These are phyloP conservation scores for Myrmecobius fasciatus DNA, from an alignment of 2,113 vertebrate species.

Conservation along the genomic window DNA sequence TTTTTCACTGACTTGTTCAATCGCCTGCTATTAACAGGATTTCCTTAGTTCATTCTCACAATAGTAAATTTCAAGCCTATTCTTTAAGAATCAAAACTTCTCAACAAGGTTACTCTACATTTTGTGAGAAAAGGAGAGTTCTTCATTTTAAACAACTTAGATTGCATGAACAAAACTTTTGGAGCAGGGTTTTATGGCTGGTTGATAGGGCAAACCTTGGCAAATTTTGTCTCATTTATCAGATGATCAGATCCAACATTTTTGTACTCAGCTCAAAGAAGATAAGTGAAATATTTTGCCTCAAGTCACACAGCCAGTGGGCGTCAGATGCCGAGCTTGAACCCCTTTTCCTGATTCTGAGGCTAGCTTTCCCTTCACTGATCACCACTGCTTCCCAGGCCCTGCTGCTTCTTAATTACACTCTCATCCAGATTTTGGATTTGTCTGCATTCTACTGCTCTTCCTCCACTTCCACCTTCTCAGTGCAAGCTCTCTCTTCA, in stretches of 20 bases:
- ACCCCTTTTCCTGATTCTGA: background rate
- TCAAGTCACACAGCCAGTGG: background rate
- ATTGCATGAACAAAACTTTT: background rate
- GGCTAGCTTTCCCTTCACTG: background rate
- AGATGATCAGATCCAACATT: background rate
- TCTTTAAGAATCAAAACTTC: constrained; percentile 33
- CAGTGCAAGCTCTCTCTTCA: background rate
- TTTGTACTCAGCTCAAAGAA: background rate
- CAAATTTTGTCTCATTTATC: background rate
- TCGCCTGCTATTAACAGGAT: background rate
- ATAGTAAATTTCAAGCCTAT: background rate
- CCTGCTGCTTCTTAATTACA: background rate
- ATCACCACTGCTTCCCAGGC: background rate
- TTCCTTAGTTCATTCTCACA: fast-evolving
- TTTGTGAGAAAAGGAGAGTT: background rate
- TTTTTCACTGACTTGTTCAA: background rate
- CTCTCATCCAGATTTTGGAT: background rate
- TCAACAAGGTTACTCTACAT: background rate
- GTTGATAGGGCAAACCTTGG: background rate
- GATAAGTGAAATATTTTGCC: background rate
- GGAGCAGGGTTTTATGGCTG: background rate
- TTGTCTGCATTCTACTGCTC: background rate
- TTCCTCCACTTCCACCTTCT: background rate
- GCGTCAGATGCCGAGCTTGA: background rate
- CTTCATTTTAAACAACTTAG: background rate